A percentile compares a stretch with the other conserved stretches of the same genome.
Conservation (phyloP, 2,888 invertebrate genomes). For the Liopterus haemorrhoidalis region DNA sequence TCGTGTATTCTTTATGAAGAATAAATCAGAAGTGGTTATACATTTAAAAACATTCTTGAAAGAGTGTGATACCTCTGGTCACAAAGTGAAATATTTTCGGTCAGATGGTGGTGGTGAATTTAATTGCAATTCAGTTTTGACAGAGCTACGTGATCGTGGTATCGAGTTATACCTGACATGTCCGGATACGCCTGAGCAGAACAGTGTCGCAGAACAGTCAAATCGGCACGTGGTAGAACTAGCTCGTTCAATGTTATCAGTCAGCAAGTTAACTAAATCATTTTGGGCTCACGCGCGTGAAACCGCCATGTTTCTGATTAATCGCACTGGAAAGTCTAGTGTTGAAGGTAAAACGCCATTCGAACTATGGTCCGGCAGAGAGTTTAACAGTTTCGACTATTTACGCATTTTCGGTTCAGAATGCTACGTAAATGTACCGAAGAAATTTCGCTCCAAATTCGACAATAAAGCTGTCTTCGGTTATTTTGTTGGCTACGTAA, state of each 20-base stretch:
- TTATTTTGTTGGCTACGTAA: constrained; percentile 38
- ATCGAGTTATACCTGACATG: constrained; percentile 10
- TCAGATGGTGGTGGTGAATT: constrained; percentile 21
- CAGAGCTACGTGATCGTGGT: neutral
- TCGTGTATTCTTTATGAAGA: constrained; percentile 27
- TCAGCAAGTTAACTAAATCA: constrained; percentile 14
- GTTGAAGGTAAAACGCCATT: constrained; percentile 17
- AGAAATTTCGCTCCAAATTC: constrained; percentile 34
- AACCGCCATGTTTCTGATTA: constrained; percentile 27
- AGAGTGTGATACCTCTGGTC: constrained; percentile 27
- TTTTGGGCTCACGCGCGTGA: constrained; percentile 28
- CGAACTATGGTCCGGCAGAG: constrained; percentile 21
- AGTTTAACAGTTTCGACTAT: too few species aligned
- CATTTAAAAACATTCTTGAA: constrained; percentile 27
- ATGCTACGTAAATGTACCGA: constrained; percentile 32
- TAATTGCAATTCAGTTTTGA: constrained; percentile 4
- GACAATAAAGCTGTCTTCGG: constrained; percentile 35
- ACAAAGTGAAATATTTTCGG: constrained; percentile 28
- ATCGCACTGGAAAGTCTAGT: constrained; percentile 21
- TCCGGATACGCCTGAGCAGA: too few species aligned
- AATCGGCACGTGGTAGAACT: constrained; percentile 18
- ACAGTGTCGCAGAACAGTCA: constrained; percentile 6
- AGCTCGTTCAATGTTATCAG: constrained; percentile 18
- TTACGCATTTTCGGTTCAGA: neutral
- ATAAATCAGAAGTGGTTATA: constrained; percentile 17